Percentiles rank a stretch among this genome's conserved stretches.
These are phyloP conservation scores for Eretmochelys imbricata DNA, from an alignment of 2,113 vertebrate genomes.

Conservation along the genomic window DNA sequence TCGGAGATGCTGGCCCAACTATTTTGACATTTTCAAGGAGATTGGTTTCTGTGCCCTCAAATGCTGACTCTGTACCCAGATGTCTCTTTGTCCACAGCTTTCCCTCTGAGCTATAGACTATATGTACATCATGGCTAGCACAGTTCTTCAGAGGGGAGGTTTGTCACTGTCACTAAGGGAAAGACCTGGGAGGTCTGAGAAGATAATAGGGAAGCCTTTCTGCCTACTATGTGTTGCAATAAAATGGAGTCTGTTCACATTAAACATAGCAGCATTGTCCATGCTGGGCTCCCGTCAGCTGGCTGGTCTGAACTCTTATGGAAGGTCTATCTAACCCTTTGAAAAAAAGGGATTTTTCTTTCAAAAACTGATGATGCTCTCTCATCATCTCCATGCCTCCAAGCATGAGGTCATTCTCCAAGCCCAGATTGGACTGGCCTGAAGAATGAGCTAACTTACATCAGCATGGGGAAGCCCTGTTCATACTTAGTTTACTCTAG, in stretches of 20 bases:
- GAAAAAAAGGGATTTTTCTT: neutral
- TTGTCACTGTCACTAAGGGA: neutral
- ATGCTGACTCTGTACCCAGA: neutral
- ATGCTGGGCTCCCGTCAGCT: neutral
- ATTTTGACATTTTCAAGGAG: neutral
- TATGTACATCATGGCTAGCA: neutral
- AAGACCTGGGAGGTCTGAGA: neutral
- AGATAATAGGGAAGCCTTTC: neutral
- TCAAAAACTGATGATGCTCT: neutral
- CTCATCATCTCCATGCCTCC: neutral
- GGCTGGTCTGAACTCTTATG: neutral
- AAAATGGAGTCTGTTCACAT: neutral
- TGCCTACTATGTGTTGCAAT: neutral
- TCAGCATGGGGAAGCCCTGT: neutral
- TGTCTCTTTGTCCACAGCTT: neutral
- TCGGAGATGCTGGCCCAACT: neutral
- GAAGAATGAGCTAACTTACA: fast-evolving
- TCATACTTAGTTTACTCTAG: neutral
- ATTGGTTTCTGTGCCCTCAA: neutral
- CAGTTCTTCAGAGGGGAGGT: neutral
- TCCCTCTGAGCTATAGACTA: neutral
- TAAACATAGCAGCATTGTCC: neutral
- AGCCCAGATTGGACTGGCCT: fast-evolving
- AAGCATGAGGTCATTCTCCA: neutral
- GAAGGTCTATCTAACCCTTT: neutral